Base-by-base conservation (phyloP, 2,797 vertebrate genomes). In the Anas capensis region DNA sequence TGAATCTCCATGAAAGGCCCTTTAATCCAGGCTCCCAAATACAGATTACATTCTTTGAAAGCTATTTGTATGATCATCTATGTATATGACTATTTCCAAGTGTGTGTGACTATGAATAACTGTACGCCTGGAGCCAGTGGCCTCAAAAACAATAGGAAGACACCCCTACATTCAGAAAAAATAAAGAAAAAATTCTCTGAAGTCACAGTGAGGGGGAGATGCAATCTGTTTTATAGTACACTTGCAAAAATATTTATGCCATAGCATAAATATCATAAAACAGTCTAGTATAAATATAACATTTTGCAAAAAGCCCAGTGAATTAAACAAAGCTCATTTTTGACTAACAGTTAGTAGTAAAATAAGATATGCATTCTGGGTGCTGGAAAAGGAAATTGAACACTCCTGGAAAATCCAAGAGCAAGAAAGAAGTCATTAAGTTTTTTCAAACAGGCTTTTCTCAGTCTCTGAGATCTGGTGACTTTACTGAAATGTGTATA, bases 281-380 rank as follows among this genome's bases (percentile, higher is more conserved):
- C 15, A 82, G 44, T 78, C 64, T 62, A 76, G 58, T 82, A 84
- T 90, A 94, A 96, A 85, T 78, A 84, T 34, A 96, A 44, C n/a
- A 75, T 75, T 93, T 93, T 96, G 53, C 36, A 68, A 95, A 92
- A 92, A 57, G 11, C 13, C 31, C 75, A 60, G 19, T 80, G 76
- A 91, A 88, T 95, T 91, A 85, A 96, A 87, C 20, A 91, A 89
- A 90, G 44, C 56, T 76, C n/a, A 53, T 92, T 96, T 96, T 92
- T 71, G 33, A 84, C 49, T 95, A 94, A 86, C 29, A 54, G 27
- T 29, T 33, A 87, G 51, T 56, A 82, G 69, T 62, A 86, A 92
- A 88, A 75, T 76, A 89, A 87, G 56, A 91, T 82, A 19, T 36
- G 42, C 8, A 46, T 92, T 95, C 24, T 49, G 49, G 33, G 44